A percentile compares a stretch with the other conserved stretches of the same genome.
phyloP scores from a whole-genome alignment of 2,113 vertebrate species.

The Anarhynchus alexandrinus region DNA sequence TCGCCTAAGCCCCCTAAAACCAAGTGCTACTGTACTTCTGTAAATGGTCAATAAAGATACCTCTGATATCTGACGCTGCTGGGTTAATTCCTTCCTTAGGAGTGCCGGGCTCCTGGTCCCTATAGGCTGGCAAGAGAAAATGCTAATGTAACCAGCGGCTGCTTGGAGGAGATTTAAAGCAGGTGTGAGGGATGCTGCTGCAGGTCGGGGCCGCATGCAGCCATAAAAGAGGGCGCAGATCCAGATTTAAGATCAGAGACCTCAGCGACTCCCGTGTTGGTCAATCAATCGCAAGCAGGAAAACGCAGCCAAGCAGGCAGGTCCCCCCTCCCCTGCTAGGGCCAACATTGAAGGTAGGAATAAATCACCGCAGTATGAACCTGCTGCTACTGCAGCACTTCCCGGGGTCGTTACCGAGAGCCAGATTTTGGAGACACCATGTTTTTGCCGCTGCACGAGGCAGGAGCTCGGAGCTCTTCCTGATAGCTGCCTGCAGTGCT shows the following conservation, averaged over 20 bases:
- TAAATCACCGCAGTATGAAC: neutral
- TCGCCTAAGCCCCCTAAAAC: neutral
- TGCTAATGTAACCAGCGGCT: neutral
- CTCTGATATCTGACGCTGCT: conserved; percentile 28
- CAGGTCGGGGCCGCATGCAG: neutral
- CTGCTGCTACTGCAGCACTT: neutral
- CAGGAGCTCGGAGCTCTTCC: neutral
- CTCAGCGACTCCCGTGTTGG: neutral
- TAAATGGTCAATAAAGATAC: conserved; percentile 64
- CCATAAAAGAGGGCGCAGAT: neutral
- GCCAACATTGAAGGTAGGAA: neutral
- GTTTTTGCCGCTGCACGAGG: rapidly evolving
- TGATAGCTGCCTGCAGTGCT: neutral
- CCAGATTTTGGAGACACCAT: rapidly evolving
- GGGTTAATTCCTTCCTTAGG: neutral
- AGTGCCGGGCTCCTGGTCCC: neutral
- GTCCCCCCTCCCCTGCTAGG: neutral
- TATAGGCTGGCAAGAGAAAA: neutral
- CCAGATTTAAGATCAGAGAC: neutral
- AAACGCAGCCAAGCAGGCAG: neutral
- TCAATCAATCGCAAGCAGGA: neutral
- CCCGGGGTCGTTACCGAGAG: neutral
- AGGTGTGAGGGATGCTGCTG: conserved; percentile 3
- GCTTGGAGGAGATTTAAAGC: neutral
- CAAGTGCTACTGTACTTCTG: conserved; percentile 58